phyloP scores from a whole-genome alignment of 2,888 invertebrate species.

The Lathronympha strigana region DNA sequence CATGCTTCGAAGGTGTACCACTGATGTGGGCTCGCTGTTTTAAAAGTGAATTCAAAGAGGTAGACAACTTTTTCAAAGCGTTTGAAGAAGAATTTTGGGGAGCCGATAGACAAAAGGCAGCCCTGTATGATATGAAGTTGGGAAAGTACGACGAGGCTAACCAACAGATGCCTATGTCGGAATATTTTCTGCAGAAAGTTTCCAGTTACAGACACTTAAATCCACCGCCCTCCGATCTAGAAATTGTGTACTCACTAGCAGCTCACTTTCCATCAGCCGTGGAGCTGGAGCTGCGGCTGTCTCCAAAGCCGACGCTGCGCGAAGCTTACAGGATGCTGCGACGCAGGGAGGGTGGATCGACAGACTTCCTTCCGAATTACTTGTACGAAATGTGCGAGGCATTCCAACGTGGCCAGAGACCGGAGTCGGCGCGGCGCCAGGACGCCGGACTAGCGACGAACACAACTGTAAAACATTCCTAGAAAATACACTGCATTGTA shows the following conservation, averaged over 20 bases:
- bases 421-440: conserved; percentile 68
- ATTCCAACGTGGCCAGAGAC: conserved; percentile 72
- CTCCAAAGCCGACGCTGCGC: conserved; percentile 76
- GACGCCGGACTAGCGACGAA: conserved; percentile 57
- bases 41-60: conserved; percentile 68
- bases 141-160: conserved; percentile 74
- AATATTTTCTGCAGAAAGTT: conserved; percentile 78
- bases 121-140: conserved; percentile 76
- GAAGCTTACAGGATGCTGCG: conserved; percentile 77
- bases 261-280: conserved; percentile 78
- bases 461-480: conserved; percentile 56
- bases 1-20: conserved; percentile 76
- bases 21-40: conserved; percentile 80
- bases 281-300: conserved; percentile 75
- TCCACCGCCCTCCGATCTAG: conserved; percentile 78
- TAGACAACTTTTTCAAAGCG: conserved; percentile 67
- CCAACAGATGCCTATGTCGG: conserved; percentile 73
- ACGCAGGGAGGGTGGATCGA: conserved; percentile 74
- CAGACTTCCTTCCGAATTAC: conserved; percentile 78
- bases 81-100: conserved; percentile 81
- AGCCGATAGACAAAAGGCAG: conserved; percentile 73
- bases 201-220: conserved; percentile 75
- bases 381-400: conserved; percentile 81
- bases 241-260: conserved; percentile 77
- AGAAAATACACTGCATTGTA: conserved; percentile 8